Evolutionary conservation across 2,888 invertebrate genomes (phyloP), one percentile per base, ranked within the genome.

Genomic region (Caenorhabditis sp.): DNA sequence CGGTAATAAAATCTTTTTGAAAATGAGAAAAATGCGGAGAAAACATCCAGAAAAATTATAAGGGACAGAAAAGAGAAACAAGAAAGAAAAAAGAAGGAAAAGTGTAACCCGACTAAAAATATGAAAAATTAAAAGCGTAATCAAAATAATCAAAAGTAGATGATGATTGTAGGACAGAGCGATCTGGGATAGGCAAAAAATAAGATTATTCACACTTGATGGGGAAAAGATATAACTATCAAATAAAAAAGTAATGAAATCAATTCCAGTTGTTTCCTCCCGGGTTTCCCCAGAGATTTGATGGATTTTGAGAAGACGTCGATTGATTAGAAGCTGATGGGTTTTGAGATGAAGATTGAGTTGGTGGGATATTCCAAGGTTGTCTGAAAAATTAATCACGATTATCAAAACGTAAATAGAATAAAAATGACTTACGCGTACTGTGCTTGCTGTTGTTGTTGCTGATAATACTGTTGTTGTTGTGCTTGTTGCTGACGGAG

Each of bases 401-500:
- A 31, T 7, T 12, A 10, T 10, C 3, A 14, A 43, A 43, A 43
- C 14, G 43, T 3, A 10, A 17, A 10, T 43, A 43, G 17, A 10
- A 43, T 43, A 10, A 10, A 43, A 3, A 43, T 43, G 43, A 43
- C 43, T 43, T 14, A 43, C 43, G 43, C 3, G 17, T 43, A 43
- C n/a, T 36, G 31, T 21, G 31, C 58, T 43, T 57, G 59, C 49
- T 70, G 58, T 10, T 21, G 59, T 14, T 56, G 56, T 10, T 58
- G 63, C 20, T 64, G 60, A 17, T 60, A 57, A 38, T 54, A 61
- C 12, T 23, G 27, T 21, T 43, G 57, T 21, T 66, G 66, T 14
- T 71, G 67, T 20, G 27, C 36, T 8, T 27, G 25, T 25, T 20
- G 54, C n/a, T 67, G 65, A 14, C 52, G 64, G 14, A 70, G 58